Conservation (phyloP, 1,140 invertebrate genomes). For the Akabosia matsudoensis region DNA sequence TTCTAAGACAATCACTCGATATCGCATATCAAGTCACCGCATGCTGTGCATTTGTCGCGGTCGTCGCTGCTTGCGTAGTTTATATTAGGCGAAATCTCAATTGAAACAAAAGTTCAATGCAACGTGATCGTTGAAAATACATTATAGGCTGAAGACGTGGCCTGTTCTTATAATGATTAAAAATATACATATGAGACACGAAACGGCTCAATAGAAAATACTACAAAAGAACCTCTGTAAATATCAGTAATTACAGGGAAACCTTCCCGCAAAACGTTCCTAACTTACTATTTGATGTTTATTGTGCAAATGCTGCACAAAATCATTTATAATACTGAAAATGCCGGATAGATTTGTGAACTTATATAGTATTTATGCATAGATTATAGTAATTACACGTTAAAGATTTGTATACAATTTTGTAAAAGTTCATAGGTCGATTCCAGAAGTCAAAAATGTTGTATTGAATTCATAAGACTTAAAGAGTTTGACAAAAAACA, state of each 20-base stretch:
- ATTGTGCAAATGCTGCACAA: background rate
- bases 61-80: conserved; percentile 40
- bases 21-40: conserved; percentile 40
- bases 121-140: background rate
- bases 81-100: conserved; percentile 39
- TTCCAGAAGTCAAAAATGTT: background rate
- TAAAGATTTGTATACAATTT: no score
- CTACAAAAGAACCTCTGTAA: no score
- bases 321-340: background rate
- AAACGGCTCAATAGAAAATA: no score
- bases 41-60: conserved; percentile 40
- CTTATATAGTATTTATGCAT: background rate
- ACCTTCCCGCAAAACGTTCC: background rate
- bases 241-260: no score
- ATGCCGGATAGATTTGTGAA: background rate
- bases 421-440: background rate
- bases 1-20: conserved; percentile 34
- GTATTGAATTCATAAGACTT: background rate
- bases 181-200: no score
- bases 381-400: no score
- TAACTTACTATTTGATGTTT: background rate
- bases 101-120: background rate
- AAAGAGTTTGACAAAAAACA: no score
- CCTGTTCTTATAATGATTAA: background rate
- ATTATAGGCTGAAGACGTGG: background rate